These are phyloP conservation scores for Lypha dubia DNA, from an alignment of 2,888 invertebrate genomes.

Conservation along the genomic window DNA sequence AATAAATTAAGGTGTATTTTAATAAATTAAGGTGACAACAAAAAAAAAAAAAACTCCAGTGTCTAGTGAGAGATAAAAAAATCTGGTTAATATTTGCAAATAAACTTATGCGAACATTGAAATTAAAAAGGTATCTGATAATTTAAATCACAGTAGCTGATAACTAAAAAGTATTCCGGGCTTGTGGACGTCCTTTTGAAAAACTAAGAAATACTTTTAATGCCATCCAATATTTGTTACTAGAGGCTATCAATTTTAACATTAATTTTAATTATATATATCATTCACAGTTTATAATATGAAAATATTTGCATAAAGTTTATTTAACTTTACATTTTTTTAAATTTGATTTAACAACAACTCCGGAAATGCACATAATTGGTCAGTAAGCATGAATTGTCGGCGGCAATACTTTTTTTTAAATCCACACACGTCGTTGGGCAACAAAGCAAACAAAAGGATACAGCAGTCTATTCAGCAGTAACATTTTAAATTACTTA, in stretches of 20 bases:
- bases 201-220: not conserved
- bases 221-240: not conserved
- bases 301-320: slow-evolving; percentile 28
- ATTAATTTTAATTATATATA: slow-evolving; percentile 40
- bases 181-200: not conserved
- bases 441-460: slow-evolving; percentile 37
- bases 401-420: slow-evolving; percentile 24
- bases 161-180: not conserved
- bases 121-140: slow-evolving; percentile 3
- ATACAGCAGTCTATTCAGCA: not conserved
- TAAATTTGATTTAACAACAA: slow-evolving; percentile 66
- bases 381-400: slow-evolving; percentile 75
- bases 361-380: slow-evolving; percentile 79
- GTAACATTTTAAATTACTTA: not conserved
- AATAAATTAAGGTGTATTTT: too few relatives aligned
- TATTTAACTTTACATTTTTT: slow-evolving; percentile 19
- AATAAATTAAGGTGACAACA: slow-evolving; percentile 33
- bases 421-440: slow-evolving; percentile 37
- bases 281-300: slow-evolving; percentile 17
- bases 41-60: not conserved
- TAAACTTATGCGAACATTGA: not conserved
- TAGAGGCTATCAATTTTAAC: slow-evolving; percentile 37
- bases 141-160: not conserved
- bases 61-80: not conserved
- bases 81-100: not conserved